Evolutionary conservation across 1,140 invertebrate species (phyloP), one percentile per base, ranked within the genome.

Genomic region (Copidosoma floridanum): DNA sequence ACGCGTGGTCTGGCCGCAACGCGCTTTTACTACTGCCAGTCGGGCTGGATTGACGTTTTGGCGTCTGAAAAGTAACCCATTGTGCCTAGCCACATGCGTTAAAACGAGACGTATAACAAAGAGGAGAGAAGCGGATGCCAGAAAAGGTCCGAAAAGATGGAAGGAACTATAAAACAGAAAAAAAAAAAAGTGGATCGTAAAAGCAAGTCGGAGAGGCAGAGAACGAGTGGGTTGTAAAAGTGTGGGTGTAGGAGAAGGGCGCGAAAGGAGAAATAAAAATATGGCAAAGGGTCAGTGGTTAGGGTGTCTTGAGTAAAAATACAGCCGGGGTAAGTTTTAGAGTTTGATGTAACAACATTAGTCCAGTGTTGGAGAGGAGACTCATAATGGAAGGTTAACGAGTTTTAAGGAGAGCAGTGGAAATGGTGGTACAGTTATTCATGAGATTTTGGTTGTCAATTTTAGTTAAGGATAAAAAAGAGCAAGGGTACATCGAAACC

Each of bases 1-100:
- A n/a, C 60, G 53, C 38, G 37, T 27, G 44, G 53, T 51, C 53
- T 48, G 60, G 27, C 47, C 60, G 40, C 40, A 57, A 44, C 53
- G 60, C 47, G 53, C 60, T 57, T 51, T 50, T 62, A 57, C 60
- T 57, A 62, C 60, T 62, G 60, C 60, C 53, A 51, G 37, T 44
- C 60, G 48, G 43, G 0, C n/a, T 21, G 47, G 59, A 61, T 61
- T 43, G 59, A 62, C 53, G 37, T 55, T 61, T 12, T 50, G 35
- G 14, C 35, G 35, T 27, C 6, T 40, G 40, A 54, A 54, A 38
- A 54, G 41, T 29, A 29, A 23, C n/a, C n/a, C n/a, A n/a, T n/a
- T n/a, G n/a, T n/a, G n/a, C n/a, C 23, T 18, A 18, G 23, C 12
- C 50, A 16, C 32, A 20, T 21, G 50, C 8, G 47, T 32, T 18